These are phyloP conservation scores for Platygyra sinensis DNA, from an alignment of 64 coral and sea anemone genomes.

Conservation along the genomic window DNA sequence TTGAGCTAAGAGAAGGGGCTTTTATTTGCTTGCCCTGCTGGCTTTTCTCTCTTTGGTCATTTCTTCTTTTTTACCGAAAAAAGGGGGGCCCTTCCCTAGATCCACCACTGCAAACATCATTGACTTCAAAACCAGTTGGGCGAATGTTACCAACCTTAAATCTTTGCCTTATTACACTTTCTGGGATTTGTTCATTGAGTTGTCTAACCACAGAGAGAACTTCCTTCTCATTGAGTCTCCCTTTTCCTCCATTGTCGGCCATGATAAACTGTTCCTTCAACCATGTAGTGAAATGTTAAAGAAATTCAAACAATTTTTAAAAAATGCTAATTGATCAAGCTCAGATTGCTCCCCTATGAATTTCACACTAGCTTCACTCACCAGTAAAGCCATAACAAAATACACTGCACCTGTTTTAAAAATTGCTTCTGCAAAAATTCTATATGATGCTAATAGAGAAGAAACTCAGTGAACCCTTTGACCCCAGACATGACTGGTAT, in stretches of 20 bases:
- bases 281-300: conserved; percentile 78
- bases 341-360: neutral
- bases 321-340: neutral
- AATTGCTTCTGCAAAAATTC: too few relatives aligned
- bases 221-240: conserved; percentile 90
- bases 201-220: conserved; percentile 81
- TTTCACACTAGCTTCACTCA: neutral
- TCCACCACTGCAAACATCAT: too few relatives aligned
- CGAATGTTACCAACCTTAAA: conserved; percentile 83
- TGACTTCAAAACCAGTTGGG: too few relatives aligned
- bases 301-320: neutral
- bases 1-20: too few relatives aligned
- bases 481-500: neutral
- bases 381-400: too few relatives aligned
- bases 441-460: too few relatives aligned
- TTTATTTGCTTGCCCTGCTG: too few relatives aligned
- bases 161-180: conserved; percentile 79
- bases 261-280: conserved; percentile 95
- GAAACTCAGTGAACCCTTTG: neutral
- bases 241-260: conserved; percentile 88
- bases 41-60: too few relatives aligned
- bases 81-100: too few relatives aligned
- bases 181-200: conserved; percentile 84
- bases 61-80: too few relatives aligned
- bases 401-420: too few relatives aligned